These are phyloP conservation scores for Biston stratarius DNA, from an alignment of 2,888 invertebrate species.

Conservation along the genomic window DNA sequence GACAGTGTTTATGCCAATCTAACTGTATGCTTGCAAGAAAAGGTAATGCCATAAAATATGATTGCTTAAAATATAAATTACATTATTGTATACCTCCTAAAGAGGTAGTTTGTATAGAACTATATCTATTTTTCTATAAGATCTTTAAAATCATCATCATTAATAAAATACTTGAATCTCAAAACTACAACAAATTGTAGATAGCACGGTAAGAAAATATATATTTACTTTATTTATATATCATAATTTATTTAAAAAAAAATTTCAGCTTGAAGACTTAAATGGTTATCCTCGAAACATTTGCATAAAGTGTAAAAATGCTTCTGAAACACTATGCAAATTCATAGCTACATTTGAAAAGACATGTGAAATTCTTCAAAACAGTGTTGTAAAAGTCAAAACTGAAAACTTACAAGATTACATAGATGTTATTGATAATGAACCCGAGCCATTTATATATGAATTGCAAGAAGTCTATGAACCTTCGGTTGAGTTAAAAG, in stretches of 20 bases:
- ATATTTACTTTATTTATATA: too few relatives aligned
- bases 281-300: slow-evolving; percentile 21
- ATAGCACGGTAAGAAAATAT: too few relatives aligned
- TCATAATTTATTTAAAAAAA: too few relatives aligned
- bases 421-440: background rate
- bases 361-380: slow-evolving; percentile 9
- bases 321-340: slow-evolving; percentile 8
- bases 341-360: slow-evolving; percentile 19
- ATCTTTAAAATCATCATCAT: too few relatives aligned
- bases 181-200: too few relatives aligned
- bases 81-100: too few relatives aligned
- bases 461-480: slow-evolving; percentile 3
- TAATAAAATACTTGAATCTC: too few relatives aligned
- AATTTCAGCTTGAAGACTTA: slow-evolving; percentile 29
- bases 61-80: too few relatives aligned
- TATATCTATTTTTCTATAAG: too few relatives aligned
- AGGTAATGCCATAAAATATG: slow-evolving; percentile 52
- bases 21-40: slow-evolving; percentile 65
- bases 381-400: slow-evolving; percentile 14
- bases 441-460: background rate
- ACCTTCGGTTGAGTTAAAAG: background rate
- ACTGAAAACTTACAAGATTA: background rate
- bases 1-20: slow-evolving; percentile 61
- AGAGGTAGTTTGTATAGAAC: too few relatives aligned
- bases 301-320: slow-evolving; percentile 21